A percentile compares a stretch with the other conserved stretches of the same genome.
These are phyloP conservation scores for rat (Rattus norvegicus) DNA, from an alignment of 2,113 vertebrate genomes.

Conservation along the genomic window DNA sequence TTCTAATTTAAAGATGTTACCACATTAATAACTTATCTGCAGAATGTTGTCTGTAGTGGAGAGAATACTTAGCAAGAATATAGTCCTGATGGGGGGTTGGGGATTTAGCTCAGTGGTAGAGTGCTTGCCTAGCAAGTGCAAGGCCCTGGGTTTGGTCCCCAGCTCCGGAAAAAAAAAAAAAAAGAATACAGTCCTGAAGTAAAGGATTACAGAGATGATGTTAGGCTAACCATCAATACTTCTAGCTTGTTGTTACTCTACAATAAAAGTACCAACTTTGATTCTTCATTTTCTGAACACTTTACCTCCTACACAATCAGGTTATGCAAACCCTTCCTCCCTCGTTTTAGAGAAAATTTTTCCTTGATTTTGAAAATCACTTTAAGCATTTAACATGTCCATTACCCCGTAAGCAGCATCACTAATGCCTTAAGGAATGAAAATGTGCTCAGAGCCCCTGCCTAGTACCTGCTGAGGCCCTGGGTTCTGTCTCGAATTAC, in stretches of 20 bases:
- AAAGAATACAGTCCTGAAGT: not conserved
- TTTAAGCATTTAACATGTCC: not conserved
- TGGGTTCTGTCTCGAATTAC: not conserved
- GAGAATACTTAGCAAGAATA: not conserved
- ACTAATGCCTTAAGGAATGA: not conserved
- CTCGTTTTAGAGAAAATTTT: not conserved
- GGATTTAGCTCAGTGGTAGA: no score
- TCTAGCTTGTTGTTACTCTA: not conserved
- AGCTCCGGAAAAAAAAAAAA: no score
- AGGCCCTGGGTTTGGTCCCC: no score
- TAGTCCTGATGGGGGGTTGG: not conserved
- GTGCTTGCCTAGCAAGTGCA: no score
- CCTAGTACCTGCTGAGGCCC: not conserved
- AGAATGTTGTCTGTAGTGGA: not conserved
- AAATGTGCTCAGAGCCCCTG: not conserved
- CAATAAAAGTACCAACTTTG: conserved; percentile 47
- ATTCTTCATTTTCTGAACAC: conserved; percentile 32
- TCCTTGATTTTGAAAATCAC: conserved; percentile 39
- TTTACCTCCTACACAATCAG: not conserved
- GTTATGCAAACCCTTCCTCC: conserved; percentile 27
- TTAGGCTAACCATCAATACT: not conserved
- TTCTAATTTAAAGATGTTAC: conserved; percentile 19
- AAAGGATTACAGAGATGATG: not conserved
- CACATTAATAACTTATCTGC: not conserved
- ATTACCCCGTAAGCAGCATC: not conserved